Evolutionary conservation across 2,888 invertebrate genomes (phyloP).

Genomic region (Platycnemis pennipes): DNA sequence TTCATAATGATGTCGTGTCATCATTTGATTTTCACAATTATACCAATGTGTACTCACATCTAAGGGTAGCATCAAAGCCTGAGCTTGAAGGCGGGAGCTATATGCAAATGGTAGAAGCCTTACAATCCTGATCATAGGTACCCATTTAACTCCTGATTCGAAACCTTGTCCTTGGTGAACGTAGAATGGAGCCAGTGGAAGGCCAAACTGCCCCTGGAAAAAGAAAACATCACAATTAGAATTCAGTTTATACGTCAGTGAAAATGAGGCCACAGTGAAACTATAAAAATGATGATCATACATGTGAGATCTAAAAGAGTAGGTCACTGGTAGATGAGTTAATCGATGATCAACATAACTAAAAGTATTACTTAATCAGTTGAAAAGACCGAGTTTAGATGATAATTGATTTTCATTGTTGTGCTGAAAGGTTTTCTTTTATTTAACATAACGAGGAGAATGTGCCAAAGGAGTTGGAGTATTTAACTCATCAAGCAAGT

Average conservation of each 20-base stretch:
- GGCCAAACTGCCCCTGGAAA: conserved; percentile 47
- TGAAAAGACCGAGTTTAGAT: too few relatives aligned
- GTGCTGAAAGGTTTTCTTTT: too few relatives aligned
- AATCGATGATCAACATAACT: too few relatives aligned
- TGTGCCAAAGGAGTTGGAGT: too few relatives aligned
- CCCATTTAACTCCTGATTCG: conserved; percentile 42
- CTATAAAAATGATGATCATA: neutral
- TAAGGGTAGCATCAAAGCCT: conserved; percentile 88
- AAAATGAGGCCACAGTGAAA: neutral
- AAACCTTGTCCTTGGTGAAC: conserved; percentile 34
- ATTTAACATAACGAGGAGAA: too few relatives aligned
- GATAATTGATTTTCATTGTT: too few relatives aligned
- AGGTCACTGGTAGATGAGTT: too few relatives aligned
- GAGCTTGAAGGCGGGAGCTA: conserved; percentile 86
- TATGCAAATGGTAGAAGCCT: conserved; percentile 83
- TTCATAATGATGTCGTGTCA: neutral
- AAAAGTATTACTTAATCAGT: too few relatives aligned
- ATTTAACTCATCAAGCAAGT: too few relatives aligned
- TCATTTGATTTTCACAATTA: neutral
- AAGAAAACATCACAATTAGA: too few relatives aligned
- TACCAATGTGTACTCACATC: conserved; percentile 83
- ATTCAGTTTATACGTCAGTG: too few relatives aligned
- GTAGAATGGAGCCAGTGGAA: conserved; percentile 34
- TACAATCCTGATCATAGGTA: conserved; percentile 50
- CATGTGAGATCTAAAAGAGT: neutral